These are phyloP conservation scores for Rhinella marina DNA, from an alignment of 2,797 vertebrate species.

Conservation along the genomic window DNA sequence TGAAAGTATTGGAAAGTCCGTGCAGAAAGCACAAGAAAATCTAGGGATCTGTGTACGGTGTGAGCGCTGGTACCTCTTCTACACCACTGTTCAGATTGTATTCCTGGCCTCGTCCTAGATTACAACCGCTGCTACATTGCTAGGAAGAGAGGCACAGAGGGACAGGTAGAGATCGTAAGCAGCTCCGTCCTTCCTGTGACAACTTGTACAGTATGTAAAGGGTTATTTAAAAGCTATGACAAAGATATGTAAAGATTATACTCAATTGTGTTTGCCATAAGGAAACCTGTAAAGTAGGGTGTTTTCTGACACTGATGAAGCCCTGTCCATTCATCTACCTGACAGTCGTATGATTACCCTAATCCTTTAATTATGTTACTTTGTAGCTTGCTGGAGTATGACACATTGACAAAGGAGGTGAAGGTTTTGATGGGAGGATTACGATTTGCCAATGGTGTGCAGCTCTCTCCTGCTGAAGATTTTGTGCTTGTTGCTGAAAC, in stretches of 20 bases:
- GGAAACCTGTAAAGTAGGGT: background rate
- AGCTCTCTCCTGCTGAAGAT: constrained; percentile 91
- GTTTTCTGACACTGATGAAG: constrained; percentile 33
- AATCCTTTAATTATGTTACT: constrained; percentile 37
- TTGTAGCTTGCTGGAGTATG: constrained; percentile 88
- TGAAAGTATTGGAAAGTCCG: too few species aligned
- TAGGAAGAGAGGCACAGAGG: too few species aligned
- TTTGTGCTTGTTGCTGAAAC: constrained; percentile 91
- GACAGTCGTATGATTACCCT: constrained; percentile 15
- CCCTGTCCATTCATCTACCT: constrained; percentile 14
- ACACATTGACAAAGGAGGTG: constrained; percentile 84
- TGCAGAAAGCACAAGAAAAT: too few species aligned
- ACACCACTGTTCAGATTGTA: too few species aligned
- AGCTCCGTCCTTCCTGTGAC: background rate
- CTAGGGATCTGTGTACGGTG: too few species aligned
- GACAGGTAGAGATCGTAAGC: background rate
- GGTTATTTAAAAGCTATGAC: background rate
- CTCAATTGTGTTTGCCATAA: constrained; percentile 3
- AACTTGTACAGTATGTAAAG: background rate
- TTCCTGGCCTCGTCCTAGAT: too few species aligned
- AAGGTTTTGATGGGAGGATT: constrained; percentile 91
- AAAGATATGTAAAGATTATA: background rate
- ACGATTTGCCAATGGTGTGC: constrained; percentile 90
- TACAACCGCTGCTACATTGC: too few species aligned
- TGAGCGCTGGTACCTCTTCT: too few species aligned